Percentiles rank a stretch among this genome's conserved stretches.
Conservation (phyloP, 2,797 vertebrate genomes). For the Momotus momota region DNA sequence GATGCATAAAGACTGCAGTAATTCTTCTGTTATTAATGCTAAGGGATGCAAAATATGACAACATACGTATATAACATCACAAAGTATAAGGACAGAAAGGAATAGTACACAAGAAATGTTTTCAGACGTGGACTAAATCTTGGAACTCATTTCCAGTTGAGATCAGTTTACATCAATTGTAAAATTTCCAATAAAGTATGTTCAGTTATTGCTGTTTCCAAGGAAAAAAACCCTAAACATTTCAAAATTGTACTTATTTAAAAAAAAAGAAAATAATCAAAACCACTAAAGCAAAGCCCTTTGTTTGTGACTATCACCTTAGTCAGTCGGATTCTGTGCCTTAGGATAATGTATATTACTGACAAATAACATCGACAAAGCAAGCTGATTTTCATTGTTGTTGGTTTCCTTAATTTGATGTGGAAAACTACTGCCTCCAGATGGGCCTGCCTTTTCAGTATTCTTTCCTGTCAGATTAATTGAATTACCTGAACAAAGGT, state of each 20-base stretch:
- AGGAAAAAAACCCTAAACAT: not conserved
- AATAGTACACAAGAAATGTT: not conserved
- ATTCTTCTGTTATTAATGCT: not conserved
- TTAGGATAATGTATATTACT: not conserved
- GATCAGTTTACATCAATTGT: not conserved
- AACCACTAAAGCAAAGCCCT: not conserved
- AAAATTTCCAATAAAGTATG: not conserved
- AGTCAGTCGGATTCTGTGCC: not conserved
- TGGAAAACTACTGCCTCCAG: not conserved
- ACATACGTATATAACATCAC: rapidly evolving
- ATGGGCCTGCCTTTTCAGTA: not conserved
- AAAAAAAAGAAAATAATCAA: not conserved
- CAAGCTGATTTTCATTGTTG: not conserved
- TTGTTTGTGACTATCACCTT: not conserved
- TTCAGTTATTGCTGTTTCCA: not conserved
- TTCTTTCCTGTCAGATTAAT: not conserved
- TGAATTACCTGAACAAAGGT: not conserved
- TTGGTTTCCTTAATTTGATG: not conserved
- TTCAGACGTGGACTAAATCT: not conserved
- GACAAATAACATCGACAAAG: not conserved
- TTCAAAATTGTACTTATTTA: not conserved
- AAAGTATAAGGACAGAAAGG: not conserved
- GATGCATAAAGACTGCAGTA: not conserved
- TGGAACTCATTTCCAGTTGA: not conserved
- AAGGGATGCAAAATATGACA: not conserved